Percentiles rank a stretch among this genome's conserved stretches.
Evolutionary conservation across 2,888 invertebrate species (phyloP).

Genomic region (Ellobium chinense): DNA sequence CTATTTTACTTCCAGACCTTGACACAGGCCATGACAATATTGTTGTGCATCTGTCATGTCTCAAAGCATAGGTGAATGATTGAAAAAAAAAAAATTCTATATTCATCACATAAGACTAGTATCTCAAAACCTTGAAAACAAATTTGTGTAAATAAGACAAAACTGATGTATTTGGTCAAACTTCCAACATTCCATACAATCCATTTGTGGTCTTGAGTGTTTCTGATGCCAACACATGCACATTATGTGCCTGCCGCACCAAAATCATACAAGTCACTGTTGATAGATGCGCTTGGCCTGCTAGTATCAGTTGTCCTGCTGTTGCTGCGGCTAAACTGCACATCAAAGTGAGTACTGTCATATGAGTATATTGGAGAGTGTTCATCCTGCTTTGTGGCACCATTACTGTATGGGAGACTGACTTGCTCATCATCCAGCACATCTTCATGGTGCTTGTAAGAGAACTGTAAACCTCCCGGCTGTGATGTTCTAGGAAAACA

Average conservation of each 20-base stretch:
- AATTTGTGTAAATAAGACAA: no score
- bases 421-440: constrained; percentile 86
- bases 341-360: constrained; percentile 73
- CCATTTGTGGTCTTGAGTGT: no score
- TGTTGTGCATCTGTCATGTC: no score
- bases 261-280: constrained; percentile 29
- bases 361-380: constrained; percentile 60
- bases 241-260: background rate
- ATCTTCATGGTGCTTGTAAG: constrained; percentile 89
- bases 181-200: no score
- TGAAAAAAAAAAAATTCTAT: no score
- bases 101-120: no score
- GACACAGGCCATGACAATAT: no score
- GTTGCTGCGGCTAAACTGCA: constrained; percentile 38
- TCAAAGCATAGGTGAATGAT: no score
- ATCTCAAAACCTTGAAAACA: no score
- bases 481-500: constrained; percentile 53
- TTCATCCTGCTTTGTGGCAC: constrained; percentile 41
- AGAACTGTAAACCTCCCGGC: constrained; percentile 86
- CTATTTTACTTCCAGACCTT: no score
- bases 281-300: constrained; percentile 24
- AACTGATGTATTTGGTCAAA: no score
- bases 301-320: background rate
- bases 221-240: no score
- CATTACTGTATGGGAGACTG: constrained; percentile 82